Conservation (phyloP, 2,113 vertebrate species). For the Clupea harengus region DNA sequence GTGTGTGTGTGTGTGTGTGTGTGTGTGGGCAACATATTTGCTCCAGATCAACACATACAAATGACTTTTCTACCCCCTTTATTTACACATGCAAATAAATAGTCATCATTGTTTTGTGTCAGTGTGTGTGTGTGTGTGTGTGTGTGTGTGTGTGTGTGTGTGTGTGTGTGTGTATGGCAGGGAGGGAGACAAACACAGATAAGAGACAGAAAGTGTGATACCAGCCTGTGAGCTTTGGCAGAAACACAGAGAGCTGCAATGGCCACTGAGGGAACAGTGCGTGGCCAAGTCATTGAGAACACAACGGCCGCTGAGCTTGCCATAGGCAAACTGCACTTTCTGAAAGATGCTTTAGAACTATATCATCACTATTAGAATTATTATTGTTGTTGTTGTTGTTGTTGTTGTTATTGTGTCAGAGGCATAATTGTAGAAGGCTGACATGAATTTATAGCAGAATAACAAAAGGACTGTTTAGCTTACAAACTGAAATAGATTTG, state of each 20-base stretch:
- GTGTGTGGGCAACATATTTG: neutral
- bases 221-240: neutral
- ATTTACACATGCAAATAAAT: too few relatives aligned
- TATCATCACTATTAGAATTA: neutral
- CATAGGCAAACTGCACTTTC: neutral
- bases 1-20: neutral
- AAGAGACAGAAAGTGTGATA: neutral
- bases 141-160: neutral
- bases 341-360: neutral
- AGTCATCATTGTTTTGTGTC: neutral
- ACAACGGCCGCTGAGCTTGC: neutral
- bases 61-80: too few relatives aligned
- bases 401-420: neutral
- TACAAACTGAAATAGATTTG: neutral
- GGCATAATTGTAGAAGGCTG: too few relatives aligned
- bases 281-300: neutral
- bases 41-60: too few relatives aligned
- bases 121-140: neutral
- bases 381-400: neutral
- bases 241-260: neutral
- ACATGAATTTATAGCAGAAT: too few relatives aligned
- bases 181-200: neutral
- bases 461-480: neutral
- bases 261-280: neutral
- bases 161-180: neutral